Base-by-base conservation (phyloP, 2,888 invertebrate genomes). In the Drosophila hamatofila region DNA sequence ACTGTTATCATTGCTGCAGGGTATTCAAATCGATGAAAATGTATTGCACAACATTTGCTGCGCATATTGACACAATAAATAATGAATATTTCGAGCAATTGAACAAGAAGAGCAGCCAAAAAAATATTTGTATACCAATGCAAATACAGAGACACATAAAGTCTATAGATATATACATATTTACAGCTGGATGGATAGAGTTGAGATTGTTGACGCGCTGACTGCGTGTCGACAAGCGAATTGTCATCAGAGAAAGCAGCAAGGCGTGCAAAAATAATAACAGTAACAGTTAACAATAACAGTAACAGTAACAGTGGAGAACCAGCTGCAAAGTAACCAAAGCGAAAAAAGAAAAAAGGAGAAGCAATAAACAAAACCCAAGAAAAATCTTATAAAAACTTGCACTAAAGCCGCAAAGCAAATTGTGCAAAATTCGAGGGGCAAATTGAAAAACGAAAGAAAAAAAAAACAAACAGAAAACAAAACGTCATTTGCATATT, bases 321-420 rank as follows among this genome's bases (percentile, higher is more conserved):
- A 65, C 78, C 80, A 83, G 78, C 80, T 80, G 78, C 69, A 68
- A 66, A 66, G 78, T 72, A 80, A 42, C 42, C 71, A 21, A 63
- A 55, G 44, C 58, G 44, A 25, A 27, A n/a, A 8, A 18, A 27
- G n/a, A 2, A 25, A 6, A 39, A 16, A 37, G n/a, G n/a, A n/a
- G n/a, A n/a, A n/a, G n/a, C n/a, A 44, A 33, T 25, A 6, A 39
- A 25, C 6, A 25, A 39, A 54, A 18, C 12, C 39, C 12, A 52
- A 35, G 57, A 65, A 63, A 75, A 72, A 65, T 39, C 63, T 37
- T 52, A 44, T 33, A 30, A 67, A 63, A 70, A 55, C 21, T 61
- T 64, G 42, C 48, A 54, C 62, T 63, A 79, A 75, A 76, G 68
- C 68, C 68, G 57, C 68, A 76, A 79, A 56, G 58, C 35, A 58